Percentiles rank a stretch among this genome's conserved stretches.
phyloP scores from a whole-genome alignment of 2,113 vertebrate species.

The Ardeotis arabs region DNA sequence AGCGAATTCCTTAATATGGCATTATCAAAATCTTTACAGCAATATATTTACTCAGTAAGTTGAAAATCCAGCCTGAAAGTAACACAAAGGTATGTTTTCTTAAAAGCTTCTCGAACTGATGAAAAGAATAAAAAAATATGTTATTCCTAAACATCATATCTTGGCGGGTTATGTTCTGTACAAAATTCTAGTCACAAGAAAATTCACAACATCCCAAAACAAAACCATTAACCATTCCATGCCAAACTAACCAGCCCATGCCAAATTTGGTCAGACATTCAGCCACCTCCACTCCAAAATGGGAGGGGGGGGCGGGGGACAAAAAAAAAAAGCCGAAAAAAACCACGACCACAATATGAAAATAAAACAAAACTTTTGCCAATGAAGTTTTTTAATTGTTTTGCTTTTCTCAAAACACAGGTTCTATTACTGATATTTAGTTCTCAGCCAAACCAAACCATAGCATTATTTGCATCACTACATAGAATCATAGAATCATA shows the following conservation, averaged over 20 bases:
- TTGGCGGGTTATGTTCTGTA: not conserved
- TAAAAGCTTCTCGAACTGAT: not conserved
- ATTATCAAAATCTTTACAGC: not conserved
- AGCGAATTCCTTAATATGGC: slow-evolving; percentile 9
- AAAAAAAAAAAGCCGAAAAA: too few species aligned
- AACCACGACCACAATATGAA: not conserved
- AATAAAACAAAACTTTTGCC: not conserved
- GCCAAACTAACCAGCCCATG: not conserved
- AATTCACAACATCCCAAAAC: not conserved
- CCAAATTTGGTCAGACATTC: not conserved
- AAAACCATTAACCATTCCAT: not conserved
- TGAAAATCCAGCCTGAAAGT: not conserved
- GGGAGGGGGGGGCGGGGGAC: rapidly evolving
- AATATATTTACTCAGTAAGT: not conserved
- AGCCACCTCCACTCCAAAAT: not conserved
- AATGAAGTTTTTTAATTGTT: not conserved
- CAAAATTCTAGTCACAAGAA: not conserved
- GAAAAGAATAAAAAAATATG: not conserved
- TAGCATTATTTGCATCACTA: not conserved
- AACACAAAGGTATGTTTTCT: not conserved
- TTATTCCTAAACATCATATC: not conserved
- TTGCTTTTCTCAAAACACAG: not conserved
- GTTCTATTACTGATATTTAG: not conserved
- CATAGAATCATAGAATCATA: too few species aligned
- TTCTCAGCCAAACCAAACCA: not conserved